Evolutionary conservation across 1,140 invertebrate species (phyloP).

Genomic region (Drosophila lini): DNA sequence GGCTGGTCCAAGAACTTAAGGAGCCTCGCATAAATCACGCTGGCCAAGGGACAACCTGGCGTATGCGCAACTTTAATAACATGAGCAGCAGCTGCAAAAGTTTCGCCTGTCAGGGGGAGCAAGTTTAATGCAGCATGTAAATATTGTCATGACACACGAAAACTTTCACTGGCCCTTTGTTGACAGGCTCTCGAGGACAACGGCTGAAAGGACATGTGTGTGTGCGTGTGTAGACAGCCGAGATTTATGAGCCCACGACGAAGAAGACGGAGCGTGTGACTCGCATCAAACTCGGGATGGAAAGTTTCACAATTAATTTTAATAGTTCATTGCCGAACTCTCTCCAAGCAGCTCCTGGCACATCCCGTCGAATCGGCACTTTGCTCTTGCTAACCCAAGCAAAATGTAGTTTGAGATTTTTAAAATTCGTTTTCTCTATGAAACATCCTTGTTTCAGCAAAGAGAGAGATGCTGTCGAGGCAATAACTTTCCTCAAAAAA

Average conservation of each 20-base stretch:
- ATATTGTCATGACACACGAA: slow-evolving; percentile 78
- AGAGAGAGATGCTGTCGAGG: background rate
- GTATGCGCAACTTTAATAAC: slow-evolving; percentile 74
- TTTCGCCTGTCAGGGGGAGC: slow-evolving; percentile 41
- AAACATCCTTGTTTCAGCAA: background rate
- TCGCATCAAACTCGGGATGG: slow-evolving; percentile 34
- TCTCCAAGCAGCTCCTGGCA: slow-evolving; percentile 1
- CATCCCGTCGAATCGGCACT: background rate
- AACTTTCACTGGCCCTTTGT: slow-evolving; percentile 74
- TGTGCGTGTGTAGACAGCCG: slow-evolving; percentile 34
- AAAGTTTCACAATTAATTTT: slow-evolving; percentile 79
- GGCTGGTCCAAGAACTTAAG: slow-evolving; percentile 47
- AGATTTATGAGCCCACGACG: slow-evolving; percentile 51
- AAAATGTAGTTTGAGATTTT: slow-evolving; percentile 3
- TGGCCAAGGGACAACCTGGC: slow-evolving; percentile 69
- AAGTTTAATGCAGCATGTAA: slow-evolving; percentile 82
- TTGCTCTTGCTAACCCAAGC: background rate
- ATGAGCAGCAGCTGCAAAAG: slow-evolving; percentile 50
- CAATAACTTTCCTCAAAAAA: background rate
- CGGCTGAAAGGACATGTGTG: slow-evolving; percentile 18
- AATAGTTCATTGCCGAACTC: slow-evolving; percentile 54
- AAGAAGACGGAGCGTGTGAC: slow-evolving; percentile 52
- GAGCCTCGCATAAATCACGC: slow-evolving; percentile 69
- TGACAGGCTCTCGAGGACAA: slow-evolving; percentile 57
- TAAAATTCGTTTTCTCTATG: background rate